Percentiles rank a stretch among this genome's conserved stretches.
phyloP scores from a whole-genome alignment of 2,113 vertebrate species.

The Andinoacara biseriatus region DNA sequence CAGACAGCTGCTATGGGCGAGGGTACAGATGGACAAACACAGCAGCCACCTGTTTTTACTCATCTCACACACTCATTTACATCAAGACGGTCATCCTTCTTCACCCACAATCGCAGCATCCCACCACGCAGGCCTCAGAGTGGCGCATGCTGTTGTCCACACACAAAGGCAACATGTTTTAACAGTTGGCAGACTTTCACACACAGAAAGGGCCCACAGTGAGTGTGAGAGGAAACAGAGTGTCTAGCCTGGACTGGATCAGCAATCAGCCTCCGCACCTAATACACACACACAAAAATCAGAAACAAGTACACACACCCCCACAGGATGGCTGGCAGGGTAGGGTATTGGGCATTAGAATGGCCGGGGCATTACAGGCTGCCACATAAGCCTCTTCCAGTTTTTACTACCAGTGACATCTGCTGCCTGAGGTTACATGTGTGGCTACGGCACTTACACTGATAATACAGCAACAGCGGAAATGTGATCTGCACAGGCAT shows the following conservation, averaged over 20 bases:
- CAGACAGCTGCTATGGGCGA: slow-evolving; percentile 38
- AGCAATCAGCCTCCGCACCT: background rate
- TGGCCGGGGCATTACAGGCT: slow-evolving; percentile 33
- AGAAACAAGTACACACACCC: background rate
- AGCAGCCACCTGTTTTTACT: slow-evolving; percentile 51
- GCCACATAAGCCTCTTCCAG: slow-evolving; percentile 59
- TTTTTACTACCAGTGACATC: slow-evolving; percentile 63
- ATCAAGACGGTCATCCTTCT: background rate
- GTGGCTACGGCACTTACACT: slow-evolving; percentile 11
- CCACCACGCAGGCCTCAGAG: background rate
- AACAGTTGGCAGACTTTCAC: slow-evolving; percentile 13
- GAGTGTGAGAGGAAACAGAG: slow-evolving; percentile 15
- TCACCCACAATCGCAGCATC: background rate
- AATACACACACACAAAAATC: slow-evolving; percentile 8
- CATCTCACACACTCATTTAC: slow-evolving; percentile 6
- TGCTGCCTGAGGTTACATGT: slow-evolving; percentile 54
- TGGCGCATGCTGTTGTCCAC: background rate
- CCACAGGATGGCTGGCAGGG: slow-evolving; percentile 7
- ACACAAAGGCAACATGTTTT: slow-evolving; percentile 10
- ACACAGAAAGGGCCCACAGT: background rate
- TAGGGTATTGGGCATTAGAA: slow-evolving; percentile 36
- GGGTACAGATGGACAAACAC: slow-evolving; percentile 58
- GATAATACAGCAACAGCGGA: slow-evolving; percentile 34
- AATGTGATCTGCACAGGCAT: slow-evolving; percentile 16
- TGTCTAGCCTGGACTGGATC: slow-evolving; percentile 35